Evolutionary conservation across 2,113 vertebrate genomes (phyloP).

Genomic region (Bujurquina vittata): DNA sequence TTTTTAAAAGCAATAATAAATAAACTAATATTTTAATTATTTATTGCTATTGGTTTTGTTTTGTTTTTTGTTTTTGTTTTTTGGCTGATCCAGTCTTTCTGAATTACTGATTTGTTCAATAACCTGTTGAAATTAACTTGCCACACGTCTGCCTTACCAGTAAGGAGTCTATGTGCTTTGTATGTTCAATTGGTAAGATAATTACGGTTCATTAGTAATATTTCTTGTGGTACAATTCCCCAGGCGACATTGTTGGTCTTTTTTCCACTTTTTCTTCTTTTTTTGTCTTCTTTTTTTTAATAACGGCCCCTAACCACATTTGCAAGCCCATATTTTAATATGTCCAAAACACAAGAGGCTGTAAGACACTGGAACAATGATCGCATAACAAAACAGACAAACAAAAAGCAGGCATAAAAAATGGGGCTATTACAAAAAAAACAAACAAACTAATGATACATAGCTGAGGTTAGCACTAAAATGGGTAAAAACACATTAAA

Average conservation of each 20-base stretch:
- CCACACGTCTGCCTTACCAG: not conserved
- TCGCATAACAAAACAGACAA: not conserved
- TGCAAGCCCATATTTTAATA: too few relatives aligned
- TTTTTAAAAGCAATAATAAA: too few relatives aligned
- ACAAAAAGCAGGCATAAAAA: not conserved
- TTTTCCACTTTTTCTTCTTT: too few relatives aligned
- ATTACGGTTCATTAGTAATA: not conserved
- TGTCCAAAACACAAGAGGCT: not conserved
- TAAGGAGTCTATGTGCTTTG: not conserved
- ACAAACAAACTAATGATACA: not conserved
- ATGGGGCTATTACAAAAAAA: not conserved
- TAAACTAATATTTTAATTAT: not conserved
- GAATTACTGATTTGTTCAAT: too few relatives aligned
- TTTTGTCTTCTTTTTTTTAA: not conserved
- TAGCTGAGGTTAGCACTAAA: conserved; percentile 51
- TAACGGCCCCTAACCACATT: too few relatives aligned
- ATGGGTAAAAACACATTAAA: conserved; percentile 27
- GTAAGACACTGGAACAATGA: not conserved
- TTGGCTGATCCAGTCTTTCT: too few relatives aligned
- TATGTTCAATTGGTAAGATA: not conserved
- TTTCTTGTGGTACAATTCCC: not conserved
- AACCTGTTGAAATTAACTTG: not conserved
- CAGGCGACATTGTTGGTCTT: not conserved
- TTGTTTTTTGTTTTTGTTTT: not conserved
- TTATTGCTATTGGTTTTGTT: not conserved